phyloP scores from a whole-genome alignment of 2,113 vertebrate species.

The Platysternon megacephalum region DNA sequence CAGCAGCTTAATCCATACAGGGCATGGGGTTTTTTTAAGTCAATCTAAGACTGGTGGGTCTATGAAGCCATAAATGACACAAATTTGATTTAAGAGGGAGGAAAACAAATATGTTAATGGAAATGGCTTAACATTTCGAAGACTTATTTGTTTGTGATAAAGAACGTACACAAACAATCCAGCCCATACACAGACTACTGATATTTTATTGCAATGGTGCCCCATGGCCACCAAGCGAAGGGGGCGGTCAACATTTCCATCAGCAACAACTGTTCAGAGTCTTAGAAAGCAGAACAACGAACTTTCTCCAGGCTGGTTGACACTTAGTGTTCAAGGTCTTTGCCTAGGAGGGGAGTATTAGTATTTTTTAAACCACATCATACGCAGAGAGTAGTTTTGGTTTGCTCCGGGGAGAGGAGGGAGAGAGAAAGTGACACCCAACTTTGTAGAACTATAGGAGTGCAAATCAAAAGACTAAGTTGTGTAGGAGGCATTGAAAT shows the following conservation, averaged over 20 bases:
- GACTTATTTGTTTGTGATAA: constrained; percentile 58
- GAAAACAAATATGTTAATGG: constrained; percentile 57
- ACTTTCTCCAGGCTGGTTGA: constrained; percentile 51
- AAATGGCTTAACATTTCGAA: constrained; percentile 47
- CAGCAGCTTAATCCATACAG: constrained; percentile 70
- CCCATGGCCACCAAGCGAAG: background rate
- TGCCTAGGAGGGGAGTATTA: background rate
- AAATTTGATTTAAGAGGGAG: constrained; percentile 66
- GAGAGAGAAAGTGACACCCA: background rate
- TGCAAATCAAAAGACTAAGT: background rate
- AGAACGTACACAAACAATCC: constrained; percentile 39
- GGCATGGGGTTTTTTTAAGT: constrained; percentile 42
- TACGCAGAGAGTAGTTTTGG: background rate
- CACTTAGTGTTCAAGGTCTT: background rate
- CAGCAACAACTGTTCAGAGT: constrained; percentile 38
- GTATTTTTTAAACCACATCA: constrained; percentile 35
- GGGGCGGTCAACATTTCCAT: constrained; percentile 64
- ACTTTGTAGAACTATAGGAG: background rate
- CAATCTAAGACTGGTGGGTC: constrained; percentile 59
- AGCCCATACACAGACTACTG: background rate
- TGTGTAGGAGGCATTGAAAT: background rate
- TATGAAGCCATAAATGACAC: constrained; percentile 74
- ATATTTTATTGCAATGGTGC: constrained; percentile 41
- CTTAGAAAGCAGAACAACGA: constrained; percentile 35
- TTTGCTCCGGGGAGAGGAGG: background rate